Base-by-base conservation (phyloP, 2,888 invertebrate genomes). In the Tuta absoluta region DNA sequence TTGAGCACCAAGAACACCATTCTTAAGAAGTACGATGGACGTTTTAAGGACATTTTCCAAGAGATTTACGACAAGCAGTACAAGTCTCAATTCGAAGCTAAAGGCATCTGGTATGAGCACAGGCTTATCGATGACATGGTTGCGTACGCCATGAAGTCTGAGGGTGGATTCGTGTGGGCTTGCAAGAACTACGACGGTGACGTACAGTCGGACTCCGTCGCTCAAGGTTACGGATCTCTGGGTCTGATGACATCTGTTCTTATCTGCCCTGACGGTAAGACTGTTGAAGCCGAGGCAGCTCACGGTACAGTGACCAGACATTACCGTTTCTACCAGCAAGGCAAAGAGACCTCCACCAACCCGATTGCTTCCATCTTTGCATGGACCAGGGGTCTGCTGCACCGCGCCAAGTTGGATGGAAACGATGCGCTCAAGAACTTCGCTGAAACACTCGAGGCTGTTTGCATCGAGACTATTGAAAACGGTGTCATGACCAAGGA, bases 161-260 rank as follows among this genome's bases (percentile, higher is more conserved):
- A 98, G 76, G 99, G 99, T 72, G 99, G 99, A 51, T 99, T 99
- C 85, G 98, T 99, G 0, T 99, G 99, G 99, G 98, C 99, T 10
- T 99, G 99, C 88, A 99, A 99, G 86, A 99, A 99, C 87, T 99
- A 99, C 83, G 99, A 99, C 80, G 99, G 99, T 51, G 99, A 99
- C 88, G 99, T 99, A 0, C 99, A 99, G 86, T 98, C 98, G 0
- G 99, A 99, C 87, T 97, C 98, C 0, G 97, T 99, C 33, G 99
- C 99, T 66, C 99, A 99, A 90, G 99, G 98, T 38, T 97, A 96
- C 75, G 97, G 99, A 14, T 99, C 98, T 0, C 92, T 99, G 66
- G 99, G 99, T 72, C 93, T 99, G 73, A 99, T 99, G 99, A 99
- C 99, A 0, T 98, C 98, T 14, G 99, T 99, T 0, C 92, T 99